A percentile compares a stretch with the other conserved stretches of the same genome.
phyloP scores from a whole-genome alignment of 2,113 vertebrate genomes.

The Myiagra hebetior region DNA sequence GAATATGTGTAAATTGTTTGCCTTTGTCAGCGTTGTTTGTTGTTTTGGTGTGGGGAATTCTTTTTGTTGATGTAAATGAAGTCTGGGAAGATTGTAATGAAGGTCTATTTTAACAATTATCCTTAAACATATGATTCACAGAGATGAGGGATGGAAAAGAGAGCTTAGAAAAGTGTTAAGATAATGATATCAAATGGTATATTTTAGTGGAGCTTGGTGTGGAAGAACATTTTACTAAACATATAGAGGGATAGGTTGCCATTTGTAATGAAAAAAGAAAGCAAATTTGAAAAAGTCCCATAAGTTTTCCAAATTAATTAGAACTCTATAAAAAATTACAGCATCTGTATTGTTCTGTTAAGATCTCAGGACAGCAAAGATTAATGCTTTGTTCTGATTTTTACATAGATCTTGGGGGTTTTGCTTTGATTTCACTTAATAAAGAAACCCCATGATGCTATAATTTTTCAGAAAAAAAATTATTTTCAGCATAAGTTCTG shows the following conservation, averaged over 20 bases:
- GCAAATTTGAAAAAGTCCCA: accelerated
- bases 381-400: neutral
- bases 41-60: neutral
- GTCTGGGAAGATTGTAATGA: neutral
- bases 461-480: neutral
- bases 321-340: neutral
- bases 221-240: neutral
- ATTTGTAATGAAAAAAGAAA: neutral
- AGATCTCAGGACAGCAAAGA: neutral
- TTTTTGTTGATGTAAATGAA: neutral
- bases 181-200: neutral
- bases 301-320: neutral
- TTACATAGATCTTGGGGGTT: neutral
- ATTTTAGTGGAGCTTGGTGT: neutral
- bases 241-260: neutral
- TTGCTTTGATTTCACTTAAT: neutral
- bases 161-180: neutral
- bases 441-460: neutral
- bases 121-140: neutral
- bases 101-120: neutral
- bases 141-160: neutral
- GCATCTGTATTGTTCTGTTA: neutral
- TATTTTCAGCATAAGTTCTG: neutral
- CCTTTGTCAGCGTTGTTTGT: neutral
- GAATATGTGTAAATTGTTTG: neutral